Conservation (phyloP, 2,113 vertebrate genomes). For the Anolis sagrei region DNA sequence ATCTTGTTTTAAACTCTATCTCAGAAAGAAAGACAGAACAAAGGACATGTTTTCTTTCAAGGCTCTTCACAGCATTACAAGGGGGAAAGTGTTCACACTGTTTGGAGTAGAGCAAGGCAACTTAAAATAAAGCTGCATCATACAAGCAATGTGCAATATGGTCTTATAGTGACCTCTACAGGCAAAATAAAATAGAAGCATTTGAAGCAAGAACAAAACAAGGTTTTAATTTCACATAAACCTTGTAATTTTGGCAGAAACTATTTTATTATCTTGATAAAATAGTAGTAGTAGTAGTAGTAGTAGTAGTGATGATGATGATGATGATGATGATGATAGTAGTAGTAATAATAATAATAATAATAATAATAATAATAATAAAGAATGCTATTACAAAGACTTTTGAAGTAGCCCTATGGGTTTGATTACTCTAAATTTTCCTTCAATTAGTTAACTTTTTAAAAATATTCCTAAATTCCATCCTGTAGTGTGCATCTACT, state of each 20-base stretch:
- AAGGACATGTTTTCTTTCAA: accelerated
- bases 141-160: accelerated
- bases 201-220: accelerated
- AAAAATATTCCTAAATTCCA: too few relatives aligned
- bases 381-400: neutral
- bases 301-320: too few relatives aligned
- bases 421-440: neutral
- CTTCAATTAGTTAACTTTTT: neutral
- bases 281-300: too few relatives aligned
- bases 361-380: neutral
- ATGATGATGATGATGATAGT: too few relatives aligned
- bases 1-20: neutral
- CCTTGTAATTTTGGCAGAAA: accelerated
- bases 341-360: too few relatives aligned
- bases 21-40: neutral
- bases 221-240: accelerated
- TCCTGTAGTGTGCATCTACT: neutral
- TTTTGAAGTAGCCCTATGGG: neutral
- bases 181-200: accelerated
- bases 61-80: neutral
- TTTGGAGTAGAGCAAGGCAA: accelerated
- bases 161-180: constrained; percentile 48
- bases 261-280: accelerated
- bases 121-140: neutral
- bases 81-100: accelerated